phyloP scores from a whole-genome alignment of 2,888 invertebrate genomes.

The Cyclophora punctaria region DNA sequence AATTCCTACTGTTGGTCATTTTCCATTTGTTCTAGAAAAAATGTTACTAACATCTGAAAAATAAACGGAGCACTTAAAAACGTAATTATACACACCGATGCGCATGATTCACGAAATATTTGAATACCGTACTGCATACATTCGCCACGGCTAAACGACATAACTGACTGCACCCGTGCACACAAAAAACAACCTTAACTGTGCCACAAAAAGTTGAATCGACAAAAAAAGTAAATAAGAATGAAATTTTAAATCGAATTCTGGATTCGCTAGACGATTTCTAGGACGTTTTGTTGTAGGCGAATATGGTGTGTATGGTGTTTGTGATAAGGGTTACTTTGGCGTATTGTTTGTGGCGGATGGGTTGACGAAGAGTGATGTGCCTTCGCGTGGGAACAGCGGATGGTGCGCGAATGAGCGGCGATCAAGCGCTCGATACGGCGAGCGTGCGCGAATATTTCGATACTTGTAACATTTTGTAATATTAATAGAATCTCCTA shows the following conservation, averaged over 20 bases:
- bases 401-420: slow-evolving; percentile 22
- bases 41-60: slow-evolving; percentile 41
- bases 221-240: not conserved
- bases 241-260: slow-evolving; percentile 39
- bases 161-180: not conserved
- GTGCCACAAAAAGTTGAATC: not conserved
- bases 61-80: slow-evolving; percentile 49
- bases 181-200: not conserved
- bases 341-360: slow-evolving; percentile 10
- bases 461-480: no score
- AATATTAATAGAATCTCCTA: no score
- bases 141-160: slow-evolving; percentile 35
- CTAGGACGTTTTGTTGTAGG: slow-evolving; percentile 12
- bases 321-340: slow-evolving; percentile 7
- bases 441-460: no score
- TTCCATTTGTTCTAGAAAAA: slow-evolving; percentile 1
- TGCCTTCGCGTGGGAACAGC: slow-evolving; percentile 70
- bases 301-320: not conserved
- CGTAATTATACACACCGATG: slow-evolving; percentile 60
- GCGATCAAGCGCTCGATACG: no score
- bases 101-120: slow-evolving; percentile 62
- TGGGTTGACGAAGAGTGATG: slow-evolving; percentile 47
- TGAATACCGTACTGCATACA: slow-evolving; percentile 51
- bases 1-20: not conserved
- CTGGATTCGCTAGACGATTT: slow-evolving; percentile 39